Conservation (phyloP, 2,888 invertebrate species). For the Emmelina monodactyla region DNA sequence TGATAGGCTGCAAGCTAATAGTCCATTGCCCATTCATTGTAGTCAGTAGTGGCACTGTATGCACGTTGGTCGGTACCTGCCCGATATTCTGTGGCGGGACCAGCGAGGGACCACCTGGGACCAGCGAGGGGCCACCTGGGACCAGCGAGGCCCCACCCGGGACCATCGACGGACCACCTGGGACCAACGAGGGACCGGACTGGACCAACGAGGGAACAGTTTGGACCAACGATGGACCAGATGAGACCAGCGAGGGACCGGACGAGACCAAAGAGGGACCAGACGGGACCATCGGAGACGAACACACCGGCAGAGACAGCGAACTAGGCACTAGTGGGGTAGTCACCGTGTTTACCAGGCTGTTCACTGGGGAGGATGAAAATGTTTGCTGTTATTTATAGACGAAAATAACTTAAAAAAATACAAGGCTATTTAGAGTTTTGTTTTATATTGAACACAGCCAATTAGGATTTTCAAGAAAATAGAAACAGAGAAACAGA, state of each 20-base stretch:
- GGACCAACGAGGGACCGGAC: background rate
- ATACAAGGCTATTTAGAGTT: too few relatives aligned
- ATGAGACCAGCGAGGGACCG: background rate
- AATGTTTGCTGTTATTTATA: too few relatives aligned
- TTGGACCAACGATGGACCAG: background rate
- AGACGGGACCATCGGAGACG: background rate
- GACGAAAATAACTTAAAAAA: too few relatives aligned
- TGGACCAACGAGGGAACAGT: background rate
- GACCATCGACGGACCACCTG: background rate
- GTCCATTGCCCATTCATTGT: conserved; percentile 59
- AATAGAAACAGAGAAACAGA: too few relatives aligned
- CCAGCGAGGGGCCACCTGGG: conserved; percentile 7
- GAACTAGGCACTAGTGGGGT: conserved; percentile 23
- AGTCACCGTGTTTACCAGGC: conserved; percentile 29
- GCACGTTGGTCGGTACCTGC: conserved; percentile 33
- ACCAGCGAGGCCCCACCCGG: too few relatives aligned
- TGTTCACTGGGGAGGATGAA: conserved; percentile 24
- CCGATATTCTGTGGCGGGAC: conserved; percentile 19
- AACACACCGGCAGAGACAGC: conserved; percentile 7
- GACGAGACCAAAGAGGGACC: background rate
- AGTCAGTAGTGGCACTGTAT: conserved; percentile 49
- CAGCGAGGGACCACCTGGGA: conserved; percentile 6
- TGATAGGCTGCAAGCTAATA: conserved; percentile 51
- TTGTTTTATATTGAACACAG: too few relatives aligned
- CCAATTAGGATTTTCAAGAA: too few relatives aligned